Base-by-base conservation (phyloP, 2,797 vertebrate genomes). In the Fratercula arctica region DNA sequence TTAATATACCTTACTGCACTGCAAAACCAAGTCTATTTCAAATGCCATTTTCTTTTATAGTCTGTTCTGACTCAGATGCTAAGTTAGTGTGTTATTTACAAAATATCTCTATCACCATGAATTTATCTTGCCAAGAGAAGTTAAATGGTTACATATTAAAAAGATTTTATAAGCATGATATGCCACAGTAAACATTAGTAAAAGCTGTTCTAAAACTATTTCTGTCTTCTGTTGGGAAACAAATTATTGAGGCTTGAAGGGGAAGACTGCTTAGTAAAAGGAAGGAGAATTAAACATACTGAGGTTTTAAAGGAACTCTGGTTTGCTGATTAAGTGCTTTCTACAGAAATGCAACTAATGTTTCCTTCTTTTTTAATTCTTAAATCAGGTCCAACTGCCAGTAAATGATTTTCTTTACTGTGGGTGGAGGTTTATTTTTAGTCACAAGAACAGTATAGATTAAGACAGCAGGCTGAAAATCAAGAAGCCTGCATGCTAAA, bases 131-230 rank as follows among this genome's bases (percentile, higher is more conserved):
- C 94, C 41, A 88, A 64, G 88, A 78, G 85, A 95, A 97, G 97
- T 96, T 97, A 97, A 97, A 96, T 67, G 76, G 96, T 97, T 97
- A 97, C 92, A 72, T 93, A 97, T 98, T 97, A 98, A 98, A 96
- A 85, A 70, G 89, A 96, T 94, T 94, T 95, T 96, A 97, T 96
- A 97, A 93, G 96, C 92, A 73, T 39, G 93, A 95, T 89, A 94
- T 61, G 93, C 92, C 87, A 92, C 83, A 84, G 94, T 95, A 92
- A 96, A 97, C 91, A 83, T 93, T 43, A 91, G 84, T 70, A 88
- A 88, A 86, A 87, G 91, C 69, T 81, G 51, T 87, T 96, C 82
- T 89, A 76, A 87, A 94, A 90, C 85, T 39, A 48, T 87, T 91
- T 82, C 81, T 96, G 74, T 21, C 80, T 92, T 91, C 66, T 86